Evolutionary conservation across 2,888 invertebrate species (phyloP).

Genomic region (Lasioglossum vierecki): DNA sequence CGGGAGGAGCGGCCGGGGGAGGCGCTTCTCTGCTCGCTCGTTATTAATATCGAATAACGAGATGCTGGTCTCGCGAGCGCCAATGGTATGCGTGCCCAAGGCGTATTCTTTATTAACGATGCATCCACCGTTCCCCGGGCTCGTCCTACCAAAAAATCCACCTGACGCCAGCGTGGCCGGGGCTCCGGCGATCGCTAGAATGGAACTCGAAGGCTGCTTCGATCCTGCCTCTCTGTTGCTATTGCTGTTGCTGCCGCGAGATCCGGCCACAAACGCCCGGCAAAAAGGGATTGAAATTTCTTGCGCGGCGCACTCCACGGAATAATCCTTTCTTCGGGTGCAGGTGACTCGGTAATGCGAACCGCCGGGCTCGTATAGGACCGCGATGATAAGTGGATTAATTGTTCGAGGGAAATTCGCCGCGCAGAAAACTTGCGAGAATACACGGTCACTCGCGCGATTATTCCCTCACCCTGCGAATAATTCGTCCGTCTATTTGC

Average conservation of each 20-base stretch:
- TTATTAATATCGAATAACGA: conserved; percentile 84
- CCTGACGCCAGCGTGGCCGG: conserved; percentile 51
- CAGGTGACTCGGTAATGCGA: conserved; percentile 17
- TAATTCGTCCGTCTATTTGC: neutral
- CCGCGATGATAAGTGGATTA: conserved; percentile 29
- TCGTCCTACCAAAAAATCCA: conserved; percentile 70
- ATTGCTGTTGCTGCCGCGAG: neutral
- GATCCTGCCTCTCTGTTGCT: neutral
- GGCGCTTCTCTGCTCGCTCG: conserved; percentile 69
- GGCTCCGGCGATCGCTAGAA: conserved; percentile 26
- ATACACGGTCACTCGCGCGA: neutral
- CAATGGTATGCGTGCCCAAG: conserved; percentile 78
- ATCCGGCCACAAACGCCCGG: neutral
- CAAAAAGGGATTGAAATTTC: conserved; percentile 29
- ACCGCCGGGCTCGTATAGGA: neutral
- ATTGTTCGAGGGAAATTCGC: neutral
- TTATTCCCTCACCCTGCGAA: neutral
- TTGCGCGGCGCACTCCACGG: neutral
- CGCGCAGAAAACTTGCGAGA: neutral
- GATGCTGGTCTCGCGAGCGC: conserved; percentile 76
- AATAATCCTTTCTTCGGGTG: conserved; percentile 31
- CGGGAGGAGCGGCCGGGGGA: conserved; percentile 38
- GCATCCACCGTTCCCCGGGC: conserved; percentile 65
- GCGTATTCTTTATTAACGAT: conserved; percentile 83
- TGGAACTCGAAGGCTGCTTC: conserved; percentile 13